Evolutionary conservation across 2,888 invertebrate species (phyloP).

Genomic region (Sinhomidia bicolor): DNA sequence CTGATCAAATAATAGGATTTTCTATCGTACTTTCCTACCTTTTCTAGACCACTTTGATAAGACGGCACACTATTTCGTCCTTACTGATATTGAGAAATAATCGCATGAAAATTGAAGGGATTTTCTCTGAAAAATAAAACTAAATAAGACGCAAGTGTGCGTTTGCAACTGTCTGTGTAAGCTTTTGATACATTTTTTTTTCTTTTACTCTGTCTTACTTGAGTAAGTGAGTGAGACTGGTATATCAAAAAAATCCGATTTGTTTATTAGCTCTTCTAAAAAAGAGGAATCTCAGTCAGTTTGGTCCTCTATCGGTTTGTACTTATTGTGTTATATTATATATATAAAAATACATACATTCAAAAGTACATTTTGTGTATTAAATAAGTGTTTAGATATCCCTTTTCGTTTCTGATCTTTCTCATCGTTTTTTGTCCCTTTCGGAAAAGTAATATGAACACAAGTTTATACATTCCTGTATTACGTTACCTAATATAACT

Average conservation of each 20-base stretch:
- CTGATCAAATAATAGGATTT: slow-evolving; percentile 25
- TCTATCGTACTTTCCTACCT: not conserved
- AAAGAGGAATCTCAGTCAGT: not conserved
- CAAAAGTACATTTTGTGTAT: no score
- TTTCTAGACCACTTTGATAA: no score
- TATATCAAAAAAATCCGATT: not conserved
- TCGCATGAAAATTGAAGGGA: slow-evolving; percentile 14
- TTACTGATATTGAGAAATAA: slow-evolving; percentile 22
- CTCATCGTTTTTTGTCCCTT: no score
- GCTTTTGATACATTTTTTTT: not conserved
- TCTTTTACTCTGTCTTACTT: not conserved
- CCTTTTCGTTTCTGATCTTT: no score
- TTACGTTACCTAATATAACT: not conserved
- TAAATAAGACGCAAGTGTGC: not conserved
- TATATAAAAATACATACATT: no score
- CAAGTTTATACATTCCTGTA: no score
- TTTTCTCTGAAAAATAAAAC: slow-evolving; percentile 7
- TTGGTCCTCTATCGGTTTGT: no score
- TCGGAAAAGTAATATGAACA: no score
- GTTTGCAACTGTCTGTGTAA: no score
- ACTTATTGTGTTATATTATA: no score
- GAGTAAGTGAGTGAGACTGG: not conserved
- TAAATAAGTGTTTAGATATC: no score
- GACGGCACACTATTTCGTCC: not conserved
- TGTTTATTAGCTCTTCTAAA: not conserved